Base-by-base conservation (phyloP, 2,113 vertebrate genomes). In the Pimephales promelas region DNA sequence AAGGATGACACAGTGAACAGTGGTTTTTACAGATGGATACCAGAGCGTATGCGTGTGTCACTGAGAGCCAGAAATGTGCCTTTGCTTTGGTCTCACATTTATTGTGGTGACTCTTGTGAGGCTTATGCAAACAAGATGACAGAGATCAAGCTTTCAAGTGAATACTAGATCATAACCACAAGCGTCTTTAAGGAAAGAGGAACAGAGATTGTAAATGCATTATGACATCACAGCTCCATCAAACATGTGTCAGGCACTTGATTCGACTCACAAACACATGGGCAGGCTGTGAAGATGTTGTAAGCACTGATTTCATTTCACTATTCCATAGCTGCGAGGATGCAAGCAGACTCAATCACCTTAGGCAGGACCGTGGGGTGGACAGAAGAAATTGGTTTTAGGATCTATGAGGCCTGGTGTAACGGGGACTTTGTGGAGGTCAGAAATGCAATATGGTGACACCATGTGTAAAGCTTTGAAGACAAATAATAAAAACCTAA, bases 1-100 rank as follows among this genome's bases (percentile, higher is more conserved):
- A 40, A 79, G 68, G 45, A 22, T 24, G 43, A 13, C 28, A 47
- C 26, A 45, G 66, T 78, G 81, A 43, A 68, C 52, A 74, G 36
- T 61, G 71, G 45, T 18, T 72, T 64, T 62, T 36, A 76, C 72
- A 83, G 57, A 80, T 66, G 26, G 61, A 80, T 80, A 34, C 78
- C 74, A 81, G 86, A 87, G 73, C 85, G 83, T 90, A 89, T 88
- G 83, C 79, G 76, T 90, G 86, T 88, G 76, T 56, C 54, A 22
- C 36, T 79, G 90, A 87, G 85, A 87, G 68, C 88, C 87, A 87
- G 86, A 84, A 87, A 89, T 81, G 83, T 84, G 83, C 87, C 68
- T 87, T 86, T 88, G 90, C 61, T 80, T 52, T 84, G 87, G 90
- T 90, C 85, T 88, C 89, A 91, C 87, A 92, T 92, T 92, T 92